Evolutionary conservation across 2,113 vertebrate genomes (phyloP), one percentile per base, ranked within the genome.

Genomic region (Entelurus aequoreus): DNA sequence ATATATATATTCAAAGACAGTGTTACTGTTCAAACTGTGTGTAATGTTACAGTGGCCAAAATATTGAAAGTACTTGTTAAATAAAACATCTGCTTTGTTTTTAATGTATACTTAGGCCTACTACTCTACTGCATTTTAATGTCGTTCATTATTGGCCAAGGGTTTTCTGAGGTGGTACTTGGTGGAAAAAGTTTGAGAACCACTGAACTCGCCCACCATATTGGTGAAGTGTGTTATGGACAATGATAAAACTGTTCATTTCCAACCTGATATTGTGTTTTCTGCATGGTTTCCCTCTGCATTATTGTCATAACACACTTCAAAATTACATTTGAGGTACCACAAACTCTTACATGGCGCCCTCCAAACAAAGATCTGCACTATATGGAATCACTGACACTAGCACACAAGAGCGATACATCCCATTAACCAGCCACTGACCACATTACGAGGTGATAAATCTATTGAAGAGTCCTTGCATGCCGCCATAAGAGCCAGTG

Each of bases 381-480:
- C 61, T 71, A 47, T 38, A 55, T 36, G 48, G 69, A 79, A 64
- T 10, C 54, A 56, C 54, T 40, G 52, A 47, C 56, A 54, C 51
- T 21, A 28, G 54, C 19, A 28, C 57, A 38, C 42, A 47, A 51
- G 78, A 58, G 74, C 61, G 84, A 86, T 68, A 78, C 72, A 76
- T 81, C 69, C 74, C 74, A 84, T 86, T 86, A 85, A 82, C 79
- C 76, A 79, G 73, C 74, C 76, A 77, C 60, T 84, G 84, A 83
- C 80, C 79, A 78, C 78, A 89, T 90, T 90, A 89, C 89, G 90
- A 85, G 89, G 89, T 89, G 89, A 87, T 88, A 88, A 76, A 89
- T 91, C 89, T 86, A 90, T 88, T 74, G 88, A 83, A 82, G 87
- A 84, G 86, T 85, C 55, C 76, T 87, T 89, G 82, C 82, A 84